These are phyloP conservation scores for Corynorhinus townsendii DNA, from an alignment of 2,113 vertebrate genomes.

Conservation along the genomic window DNA sequence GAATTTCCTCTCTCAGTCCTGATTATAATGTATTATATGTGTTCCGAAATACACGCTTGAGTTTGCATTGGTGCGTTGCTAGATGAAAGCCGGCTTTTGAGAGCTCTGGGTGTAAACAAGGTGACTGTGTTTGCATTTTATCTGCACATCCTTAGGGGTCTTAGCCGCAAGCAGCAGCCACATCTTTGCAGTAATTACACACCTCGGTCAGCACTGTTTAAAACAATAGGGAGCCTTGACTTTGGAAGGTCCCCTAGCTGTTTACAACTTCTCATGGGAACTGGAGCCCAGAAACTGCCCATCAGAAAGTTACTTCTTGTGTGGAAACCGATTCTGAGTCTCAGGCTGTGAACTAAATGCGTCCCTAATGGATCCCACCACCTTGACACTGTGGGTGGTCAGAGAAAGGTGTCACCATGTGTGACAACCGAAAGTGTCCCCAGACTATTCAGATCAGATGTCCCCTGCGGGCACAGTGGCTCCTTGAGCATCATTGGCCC, in stretches of 20 bases:
- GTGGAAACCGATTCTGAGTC: fast-evolving
- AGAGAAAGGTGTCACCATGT: background rate
- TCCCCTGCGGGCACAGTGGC: fast-evolving
- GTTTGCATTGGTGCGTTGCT: fast-evolving
- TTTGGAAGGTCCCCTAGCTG: background rate
- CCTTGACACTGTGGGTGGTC: fast-evolving
- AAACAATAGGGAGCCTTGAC: background rate
- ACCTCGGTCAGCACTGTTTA: background rate
- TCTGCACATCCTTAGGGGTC: background rate
- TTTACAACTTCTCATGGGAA: background rate
- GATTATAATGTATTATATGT: fast-evolving
- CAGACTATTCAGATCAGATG: fast-evolving
- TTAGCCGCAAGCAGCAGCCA: background rate
- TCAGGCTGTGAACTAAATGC: background rate
- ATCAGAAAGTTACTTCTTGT: background rate
- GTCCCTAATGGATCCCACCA: fast-evolving
- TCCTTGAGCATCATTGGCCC: background rate
- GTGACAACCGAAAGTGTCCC: fast-evolving
- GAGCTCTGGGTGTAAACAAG: background rate
- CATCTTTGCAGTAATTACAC: fast-evolving
- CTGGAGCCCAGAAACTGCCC: background rate
- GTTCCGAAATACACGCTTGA: fast-evolving
- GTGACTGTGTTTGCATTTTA: background rate
- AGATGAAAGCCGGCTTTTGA: background rate
- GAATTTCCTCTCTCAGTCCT: background rate